Base-by-base conservation (phyloP, 1,140 invertebrate genomes). In the Neelides sp. region DNA sequence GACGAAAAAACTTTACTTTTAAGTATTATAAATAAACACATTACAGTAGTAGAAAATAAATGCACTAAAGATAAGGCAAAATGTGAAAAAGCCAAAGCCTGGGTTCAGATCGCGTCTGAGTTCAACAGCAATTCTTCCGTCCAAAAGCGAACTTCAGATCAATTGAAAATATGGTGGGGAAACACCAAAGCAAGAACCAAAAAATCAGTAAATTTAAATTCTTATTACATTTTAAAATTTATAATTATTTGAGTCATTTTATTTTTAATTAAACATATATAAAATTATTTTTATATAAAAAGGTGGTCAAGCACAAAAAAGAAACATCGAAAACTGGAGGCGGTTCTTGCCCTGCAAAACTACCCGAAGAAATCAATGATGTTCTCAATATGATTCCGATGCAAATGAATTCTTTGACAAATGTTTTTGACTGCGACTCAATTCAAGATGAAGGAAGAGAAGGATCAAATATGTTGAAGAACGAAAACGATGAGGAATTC, bases 301-400 rank as follows among this genome's bases (percentile, higher is more conserved):
- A 54, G 52, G 17, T 48, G 0, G 10, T 22, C 1, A 15, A 13
- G n/a, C 20, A 43, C 4, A 23, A 32, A 20, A 24, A 36, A 1
- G 13, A 4, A 32, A 24, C 22, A 1, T 22, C 27, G n/a, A 48
- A 54, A 42, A 54, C 52, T 0, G 52, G 52, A 5, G 45, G 45
- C 17, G 52, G 52, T 2, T 5, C 12, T 24, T 5, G n/a, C 5
- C 10, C 32, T 3, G 10, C 37, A 3, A 15, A 30, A 13, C 3
- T 54, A 23, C 13, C 26, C 12, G n/a, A 24, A 12, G 8, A 15
- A 1, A 19, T 28, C n/a, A n/a, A 30, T 24, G n/a, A 42, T 13
- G 27, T 54, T n/a, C 20, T 15, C 2, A 8, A 1, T 4, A 48
- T 54, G 4, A 23, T 54, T 34, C 52, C 52, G 2, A 39, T 23